Percentiles rank a stretch among this genome's conserved stretches.
Evolutionary conservation across 2,113 vertebrate genomes (phyloP).

Genomic region (Planiliza haematocheilus): DNA sequence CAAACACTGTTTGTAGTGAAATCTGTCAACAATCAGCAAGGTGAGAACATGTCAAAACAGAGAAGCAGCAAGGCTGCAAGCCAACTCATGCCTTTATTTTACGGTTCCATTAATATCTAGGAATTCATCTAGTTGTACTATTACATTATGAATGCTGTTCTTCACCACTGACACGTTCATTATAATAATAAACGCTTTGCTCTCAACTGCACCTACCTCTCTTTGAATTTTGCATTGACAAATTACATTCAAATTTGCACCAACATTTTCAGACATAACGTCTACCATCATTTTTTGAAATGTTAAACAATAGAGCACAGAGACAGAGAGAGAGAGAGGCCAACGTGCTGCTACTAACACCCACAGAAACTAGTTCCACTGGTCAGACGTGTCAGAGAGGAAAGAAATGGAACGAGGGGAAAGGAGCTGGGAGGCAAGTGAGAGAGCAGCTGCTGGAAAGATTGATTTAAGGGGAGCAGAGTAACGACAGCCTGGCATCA

Average conservation of each 20-base stretch:
- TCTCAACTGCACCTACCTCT: not conserved
- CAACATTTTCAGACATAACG: not conserved
- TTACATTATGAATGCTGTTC: no score
- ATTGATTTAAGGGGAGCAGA: conserved; percentile 70
- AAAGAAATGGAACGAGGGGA: conserved; percentile 24
- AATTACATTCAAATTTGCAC: conserved; percentile 11
- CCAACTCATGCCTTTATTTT: not conserved
- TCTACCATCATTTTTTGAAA: not conserved
- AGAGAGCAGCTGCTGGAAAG: conserved; percentile 47
- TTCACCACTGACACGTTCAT: no score
- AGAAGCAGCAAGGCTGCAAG: no score
- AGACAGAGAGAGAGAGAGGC: conserved; percentile 6
- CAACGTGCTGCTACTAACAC: conserved; percentile 15
- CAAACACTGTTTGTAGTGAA: conserved; percentile 13
- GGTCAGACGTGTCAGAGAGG: conserved; percentile 53
- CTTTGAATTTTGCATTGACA: not conserved
- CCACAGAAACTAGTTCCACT: conserved; percentile 63
- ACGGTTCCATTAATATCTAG: not conserved
- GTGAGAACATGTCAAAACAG: no score
- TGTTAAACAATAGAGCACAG: not conserved
- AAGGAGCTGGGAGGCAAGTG: conserved; percentile 13
- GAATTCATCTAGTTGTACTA: not conserved
- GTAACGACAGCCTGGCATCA: conserved; percentile 63
- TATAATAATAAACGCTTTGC: no score
- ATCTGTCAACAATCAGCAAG: conserved; percentile 32